Conservation (phyloP, 92 coral and sea anemone genomes). For the Metridium senile region DNA sequence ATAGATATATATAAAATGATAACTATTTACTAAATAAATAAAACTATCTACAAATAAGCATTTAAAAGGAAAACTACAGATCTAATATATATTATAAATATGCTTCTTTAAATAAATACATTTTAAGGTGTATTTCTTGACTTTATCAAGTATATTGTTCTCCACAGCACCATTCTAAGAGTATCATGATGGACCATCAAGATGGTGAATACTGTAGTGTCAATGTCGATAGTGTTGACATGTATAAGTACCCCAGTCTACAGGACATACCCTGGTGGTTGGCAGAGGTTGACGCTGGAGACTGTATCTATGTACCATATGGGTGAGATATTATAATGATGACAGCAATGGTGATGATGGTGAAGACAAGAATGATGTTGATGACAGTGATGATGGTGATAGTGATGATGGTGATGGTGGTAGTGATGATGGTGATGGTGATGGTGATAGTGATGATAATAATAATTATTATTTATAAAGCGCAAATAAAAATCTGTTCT, state of each 20-base stretch:
- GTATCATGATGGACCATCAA: constrained; percentile 51
- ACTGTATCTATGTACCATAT: constrained; percentile 89
- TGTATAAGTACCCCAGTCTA: constrained; percentile 77
- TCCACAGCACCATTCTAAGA: neutral
- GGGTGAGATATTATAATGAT: constrained; percentile 60
- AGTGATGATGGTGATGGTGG: too few species aligned
- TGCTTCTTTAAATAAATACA: too few species aligned
- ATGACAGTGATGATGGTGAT: too few species aligned
- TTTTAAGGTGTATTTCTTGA: neutral
- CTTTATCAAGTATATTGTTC: neutral
- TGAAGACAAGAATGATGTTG: neutral
- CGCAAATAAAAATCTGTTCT: too few species aligned
- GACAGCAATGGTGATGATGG: neutral
- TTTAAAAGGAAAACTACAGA: too few species aligned
- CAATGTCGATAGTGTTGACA: constrained; percentile 88
- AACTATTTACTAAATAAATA: too few species aligned
- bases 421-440: too few species aligned
- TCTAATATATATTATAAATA: too few species aligned
- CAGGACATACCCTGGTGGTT: constrained; percentile 89
- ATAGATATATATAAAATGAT: too few species aligned
- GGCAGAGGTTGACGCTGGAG: constrained; percentile 80
- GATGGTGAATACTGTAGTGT: constrained; percentile 93
- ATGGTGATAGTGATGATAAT: too few species aligned
- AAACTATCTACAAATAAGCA: too few species aligned
- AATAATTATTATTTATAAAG: too few species aligned